Evolutionary conservation across 2,888 invertebrate genomes (phyloP), one percentile per base, ranked within the genome.

Genomic region (Mythimna impura): DNA sequence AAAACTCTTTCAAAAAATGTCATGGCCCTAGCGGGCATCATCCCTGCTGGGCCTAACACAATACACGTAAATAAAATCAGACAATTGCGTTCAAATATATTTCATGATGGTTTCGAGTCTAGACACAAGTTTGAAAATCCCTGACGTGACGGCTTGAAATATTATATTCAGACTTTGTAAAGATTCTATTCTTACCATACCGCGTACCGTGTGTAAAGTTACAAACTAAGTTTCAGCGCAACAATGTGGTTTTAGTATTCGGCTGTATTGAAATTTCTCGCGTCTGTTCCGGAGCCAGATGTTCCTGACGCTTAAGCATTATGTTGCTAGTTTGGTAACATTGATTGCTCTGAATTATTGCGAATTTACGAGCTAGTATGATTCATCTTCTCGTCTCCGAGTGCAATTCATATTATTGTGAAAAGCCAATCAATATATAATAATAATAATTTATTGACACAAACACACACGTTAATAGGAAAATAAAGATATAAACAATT

Each of bases 211-310:
- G 47, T 60, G 58, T 40, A 55, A 50, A 54, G 57, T 69, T 66
- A 22, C 20, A 55, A 76, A 81, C 66, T 60, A 14, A 50, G 47
- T 70, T 81, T 57, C 47, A 58, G 22, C 3, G 34, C 77, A 63
- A 76, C 70, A 81, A 66, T 70, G 66, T 70, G 60, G 60, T 60
- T 63, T 61, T 25, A 25, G 60, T 70, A 63, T 69, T 63, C 34
- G 62, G 58, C n/a, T 69, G 25, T 81, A 69, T 78, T 75, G 57
- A 69, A 66, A 74, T 73, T 63, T 73, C 55, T 68, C 47, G 52
- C 30, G 12, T 52, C 50, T 66, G 25, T 62, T 55, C n/a, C 9
- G 43, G 58, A 63, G 20, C 62, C n/a, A 63, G 58, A 69, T 76
- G 54, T 66, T 70, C 34, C 34, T n/a, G 34, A 14, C 14, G 20